These are phyloP conservation scores for Drosophila pseudoobscura DNA, from an alignment of 1,140 invertebrate species.

Conservation along the genomic window DNA sequence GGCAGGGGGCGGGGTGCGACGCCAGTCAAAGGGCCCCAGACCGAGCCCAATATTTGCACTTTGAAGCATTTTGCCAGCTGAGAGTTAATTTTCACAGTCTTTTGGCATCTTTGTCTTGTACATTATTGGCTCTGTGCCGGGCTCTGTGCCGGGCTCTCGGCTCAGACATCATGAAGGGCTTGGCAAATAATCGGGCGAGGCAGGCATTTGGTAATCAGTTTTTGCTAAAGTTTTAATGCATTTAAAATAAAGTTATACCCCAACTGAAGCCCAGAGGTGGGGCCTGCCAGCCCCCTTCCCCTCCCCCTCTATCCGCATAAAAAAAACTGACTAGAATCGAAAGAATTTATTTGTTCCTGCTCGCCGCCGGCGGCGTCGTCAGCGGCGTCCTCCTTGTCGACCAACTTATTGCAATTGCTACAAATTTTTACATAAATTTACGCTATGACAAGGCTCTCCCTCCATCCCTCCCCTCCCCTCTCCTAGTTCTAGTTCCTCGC, in stretches of 20 bases:
- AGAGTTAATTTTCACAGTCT: conserved; percentile 64
- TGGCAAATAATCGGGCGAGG: conserved; percentile 51
- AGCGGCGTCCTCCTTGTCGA: no score
- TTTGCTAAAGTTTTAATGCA: conserved; percentile 68
- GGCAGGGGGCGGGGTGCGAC: background rate
- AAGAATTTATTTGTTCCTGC: conserved; percentile 68
- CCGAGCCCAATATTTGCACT: conserved; percentile 71
- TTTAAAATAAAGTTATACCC: conserved; percentile 58
- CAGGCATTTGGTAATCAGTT: conserved; percentile 64
- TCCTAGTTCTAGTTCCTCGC: conserved; percentile 26
- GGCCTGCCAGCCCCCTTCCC: background rate
- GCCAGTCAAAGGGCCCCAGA: conserved; percentile 25
- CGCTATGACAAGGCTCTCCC: conserved; percentile 48
- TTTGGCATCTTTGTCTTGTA: conserved; percentile 47
- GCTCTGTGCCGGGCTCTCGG: conserved; percentile 19
- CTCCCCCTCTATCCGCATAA: conserved; percentile 20
- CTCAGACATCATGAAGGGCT: conserved; percentile 60
- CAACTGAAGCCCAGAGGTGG: background rate
- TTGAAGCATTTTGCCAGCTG: conserved; percentile 61
- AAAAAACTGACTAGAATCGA: conserved; percentile 35
- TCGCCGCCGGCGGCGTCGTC: conserved; percentile 21
- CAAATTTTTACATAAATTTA: conserved; percentile 81
- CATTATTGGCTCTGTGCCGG: conserved; percentile 52
- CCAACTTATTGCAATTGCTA: conserved; percentile 75
- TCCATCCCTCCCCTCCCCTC: background rate